Base-by-base conservation (phyloP, 2,113 vertebrate genomes). In the Triplophysa siluroides region DNA sequence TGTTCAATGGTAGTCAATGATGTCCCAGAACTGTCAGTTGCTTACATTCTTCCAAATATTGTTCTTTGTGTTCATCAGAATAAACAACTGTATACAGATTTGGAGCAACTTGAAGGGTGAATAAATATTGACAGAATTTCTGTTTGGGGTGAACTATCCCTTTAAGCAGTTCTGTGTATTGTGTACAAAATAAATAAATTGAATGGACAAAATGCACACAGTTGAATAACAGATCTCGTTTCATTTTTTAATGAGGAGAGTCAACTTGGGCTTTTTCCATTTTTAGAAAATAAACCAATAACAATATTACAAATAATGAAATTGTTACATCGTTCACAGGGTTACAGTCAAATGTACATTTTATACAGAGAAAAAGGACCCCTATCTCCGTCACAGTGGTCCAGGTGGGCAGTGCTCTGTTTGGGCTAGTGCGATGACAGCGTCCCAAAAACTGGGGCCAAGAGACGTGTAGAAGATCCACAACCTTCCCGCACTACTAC, bases 251-350 rank as follows among this genome's bases (percentile, higher is more conserved):
- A 92, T 93, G 91, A 92, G 91, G 91, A 93, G 90, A 93, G 88
- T 93, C 90, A 90, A 92, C 88, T 92, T 90, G 91, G 92, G 90
- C 86, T 92, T 75, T 78, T 92, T 93, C 87, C 88, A 91, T 93
- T 91, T 93, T 93, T 93, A 93, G 91, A 94, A 94, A 94, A 94
- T 93, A 93, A 93, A 93, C 90, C 92, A 91, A 93, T 91, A 91
- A 92, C 92, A 93, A 93, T 94, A 93, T 93, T 93, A 94, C 93
- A 93, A 94, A 93, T 93, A 93, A 94, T 90, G 92, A 92, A 92
- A 93, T 93, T 93, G 92, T 93, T 94, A 94, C 93, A 94, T 93
- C 92, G 93, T 93, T 94, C 93, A 94, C 93, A 93, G 91, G 93
- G 93, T 91, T 93, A 94, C 92, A 94, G 92, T 93, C 92, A 92